Evolutionary conservation across 2,113 vertebrate genomes (phyloP), one percentile per base, ranked within the genome.

Genomic region (Atherinomorus stipes): DNA sequence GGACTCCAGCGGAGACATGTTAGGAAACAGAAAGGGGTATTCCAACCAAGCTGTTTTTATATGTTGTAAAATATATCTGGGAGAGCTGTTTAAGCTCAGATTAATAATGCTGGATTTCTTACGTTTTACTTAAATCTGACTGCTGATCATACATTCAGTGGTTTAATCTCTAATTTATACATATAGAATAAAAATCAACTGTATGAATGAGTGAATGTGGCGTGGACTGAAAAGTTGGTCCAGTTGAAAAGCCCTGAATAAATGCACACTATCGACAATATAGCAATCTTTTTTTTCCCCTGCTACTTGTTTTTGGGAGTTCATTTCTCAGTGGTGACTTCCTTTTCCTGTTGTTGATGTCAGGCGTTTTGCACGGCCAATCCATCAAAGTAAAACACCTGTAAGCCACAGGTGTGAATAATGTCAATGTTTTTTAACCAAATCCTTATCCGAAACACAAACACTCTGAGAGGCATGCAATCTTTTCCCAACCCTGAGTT

Each of bases 321-420:
- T 47, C 22, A 38, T 45, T 66, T 47, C 12, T 47, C 38, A 52
- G 25, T 16, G 37, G 45, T 21, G 34, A 76, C 61, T 45, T 80
- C 38, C 12, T 61, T 60, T 75, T 81, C 65, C 56, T 75, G 31
- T 74, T 45, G 19, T 52, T 47, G 13, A 47, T 72, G 64, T 78
- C 47, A 49, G 58, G 64, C 64, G 34, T 52, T 73, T 37, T 58
- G 18, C n/a, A 11, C 18, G 7, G 19, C 18, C 4, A n/a, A 31
- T 34, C 34, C 10, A 8, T 57, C 19, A 11, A 18, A 5, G 56
- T 11, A 7, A 58, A 38, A 7, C n/a, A 12, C 37, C 31, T 58
- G 22, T n/a, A 38, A 21, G 22, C 4, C 11, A 22, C 28, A 38
- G n/a, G 31, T n/a, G 8, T 6, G 7, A 13, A 11, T 21, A 58